Base-by-base conservation (phyloP, 2,888 invertebrate genomes). In the Lagria hirta region DNA sequence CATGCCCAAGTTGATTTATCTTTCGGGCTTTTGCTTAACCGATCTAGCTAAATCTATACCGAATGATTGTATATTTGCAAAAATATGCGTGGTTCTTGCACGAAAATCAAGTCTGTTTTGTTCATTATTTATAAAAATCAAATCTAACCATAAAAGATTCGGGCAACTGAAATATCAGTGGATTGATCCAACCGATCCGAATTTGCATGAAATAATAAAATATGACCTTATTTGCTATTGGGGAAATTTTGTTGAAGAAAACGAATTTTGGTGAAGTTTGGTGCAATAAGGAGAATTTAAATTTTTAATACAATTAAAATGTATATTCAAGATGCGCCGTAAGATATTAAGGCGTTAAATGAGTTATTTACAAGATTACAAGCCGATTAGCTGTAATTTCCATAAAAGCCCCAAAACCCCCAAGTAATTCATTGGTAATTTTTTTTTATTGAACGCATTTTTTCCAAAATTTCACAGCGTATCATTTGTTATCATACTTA, bases 61-160 rank as follows among this genome's bases (percentile, higher is more conserved):
- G 18, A 8, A 35, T 21, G 35, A 36, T 36, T 36, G 26, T 27
- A 27, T 20, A 17, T 27, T 16, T 27, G 36, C 7, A 27, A 27
- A 20, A 20, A 36, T 27, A 21, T 28, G 21, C 29, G 16, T 28
- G 20, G 4, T 10, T 14, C 28, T 4, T 20, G 8, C 26, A 11
- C 14, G 26, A 32, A 38, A 41, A 41, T 41, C 33, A 20, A 18
- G 23, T 30, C 37, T 28, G 40, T 14, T 26, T 24, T 16, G 23
- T 30, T 38, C 29, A 38, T 30, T 38, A 38, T 38, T 38, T 38
- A 38, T 38, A 15, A 30, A 30, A 38, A 38, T 23, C 38, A 38
- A 38, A 38, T 38, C 29, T 29, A 30, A 38, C 30, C 38, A 38
- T 38, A 30, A 38, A 37, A 37, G 28, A 37, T 37, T 37, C 29